These are phyloP conservation scores for Daphoenositta chrysoptera DNA, from an alignment of 2,113 vertebrate genomes.

Conservation along the genomic window DNA sequence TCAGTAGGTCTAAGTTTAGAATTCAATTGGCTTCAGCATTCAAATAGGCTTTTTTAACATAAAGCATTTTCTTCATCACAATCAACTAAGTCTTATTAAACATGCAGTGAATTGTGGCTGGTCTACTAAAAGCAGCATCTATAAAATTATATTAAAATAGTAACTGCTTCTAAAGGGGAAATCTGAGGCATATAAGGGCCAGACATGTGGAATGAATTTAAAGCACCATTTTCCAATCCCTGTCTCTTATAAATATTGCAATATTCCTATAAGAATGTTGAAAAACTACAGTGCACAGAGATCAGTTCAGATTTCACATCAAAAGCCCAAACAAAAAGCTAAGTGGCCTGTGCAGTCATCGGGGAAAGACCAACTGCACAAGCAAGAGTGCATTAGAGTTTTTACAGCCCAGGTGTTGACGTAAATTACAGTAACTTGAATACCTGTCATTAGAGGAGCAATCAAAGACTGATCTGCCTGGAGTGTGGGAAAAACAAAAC, in stretches of 20 bases:
- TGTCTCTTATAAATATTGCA: constrained; percentile 5
- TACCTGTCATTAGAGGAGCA: constrained; percentile 10
- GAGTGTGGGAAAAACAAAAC: constrained; percentile 32
- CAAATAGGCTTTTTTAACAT: neutral
- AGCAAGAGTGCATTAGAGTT: neutral
- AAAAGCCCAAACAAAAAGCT: constrained; percentile 22
- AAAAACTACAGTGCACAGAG: constrained; percentile 10
- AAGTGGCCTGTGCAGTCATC: neutral
- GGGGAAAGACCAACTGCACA: neutral
- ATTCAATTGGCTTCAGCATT: neutral
- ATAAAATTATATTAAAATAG: constrained; percentile 30
- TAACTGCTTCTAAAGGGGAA: neutral
- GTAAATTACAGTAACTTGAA: constrained; percentile 25
- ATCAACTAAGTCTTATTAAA: neutral
- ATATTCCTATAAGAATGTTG: constrained; percentile 4
- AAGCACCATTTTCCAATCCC: neutral
- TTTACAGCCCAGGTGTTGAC: constrained; percentile 40
- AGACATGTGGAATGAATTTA: constrained; percentile 29
- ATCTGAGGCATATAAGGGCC: neutral
- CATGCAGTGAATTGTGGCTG: neutral
- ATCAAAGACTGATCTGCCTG: neutral
- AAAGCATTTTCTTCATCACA: neutral
- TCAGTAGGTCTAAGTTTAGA: neutral
- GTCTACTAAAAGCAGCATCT: neutral
- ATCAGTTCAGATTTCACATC: constrained; percentile 37